Evolutionary conservation across 2,797 vertebrate genomes (phyloP).

Genomic region (Psittacula derbiana): DNA sequence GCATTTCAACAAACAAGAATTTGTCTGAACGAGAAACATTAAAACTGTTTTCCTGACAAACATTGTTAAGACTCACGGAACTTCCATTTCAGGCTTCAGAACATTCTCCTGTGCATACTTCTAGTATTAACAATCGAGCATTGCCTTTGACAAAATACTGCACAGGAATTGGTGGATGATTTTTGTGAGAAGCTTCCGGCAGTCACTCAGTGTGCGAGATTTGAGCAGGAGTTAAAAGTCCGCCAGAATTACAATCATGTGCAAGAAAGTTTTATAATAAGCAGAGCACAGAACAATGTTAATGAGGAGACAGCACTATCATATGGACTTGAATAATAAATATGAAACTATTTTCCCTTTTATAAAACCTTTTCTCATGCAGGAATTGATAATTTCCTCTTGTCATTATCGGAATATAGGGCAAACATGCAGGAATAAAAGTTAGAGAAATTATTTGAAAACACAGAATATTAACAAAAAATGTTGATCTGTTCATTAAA

Average conservation of each 20-base stretch:
- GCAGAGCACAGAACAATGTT: not conserved
- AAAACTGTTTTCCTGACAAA: not conserved
- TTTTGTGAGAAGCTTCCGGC: not conserved
- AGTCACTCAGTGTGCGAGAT: not conserved
- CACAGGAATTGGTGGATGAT: not conserved
- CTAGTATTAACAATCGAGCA: not conserved
- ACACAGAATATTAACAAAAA: not conserved
- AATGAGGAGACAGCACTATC: not conserved
- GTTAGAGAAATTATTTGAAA: not conserved
- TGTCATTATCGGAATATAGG: not conserved
- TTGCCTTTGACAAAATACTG: not conserved
- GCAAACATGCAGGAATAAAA: not conserved
- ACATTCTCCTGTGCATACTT: not conserved
- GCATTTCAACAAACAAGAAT: not conserved
- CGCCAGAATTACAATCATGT: not conserved
- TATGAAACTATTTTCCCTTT: not conserved
- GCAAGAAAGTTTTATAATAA: not conserved
- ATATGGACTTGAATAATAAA: not conserved
- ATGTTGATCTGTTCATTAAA: not conserved
- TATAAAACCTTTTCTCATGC: not conserved
- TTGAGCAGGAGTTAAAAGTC: not conserved
- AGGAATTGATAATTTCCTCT: not conserved
- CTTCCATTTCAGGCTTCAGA: not conserved
- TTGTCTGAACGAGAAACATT: not conserved
- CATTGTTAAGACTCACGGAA: not conserved